phyloP scores from a whole-genome alignment of 2,113 vertebrate genomes.

The Poeciliopsis turrubarensis region DNA sequence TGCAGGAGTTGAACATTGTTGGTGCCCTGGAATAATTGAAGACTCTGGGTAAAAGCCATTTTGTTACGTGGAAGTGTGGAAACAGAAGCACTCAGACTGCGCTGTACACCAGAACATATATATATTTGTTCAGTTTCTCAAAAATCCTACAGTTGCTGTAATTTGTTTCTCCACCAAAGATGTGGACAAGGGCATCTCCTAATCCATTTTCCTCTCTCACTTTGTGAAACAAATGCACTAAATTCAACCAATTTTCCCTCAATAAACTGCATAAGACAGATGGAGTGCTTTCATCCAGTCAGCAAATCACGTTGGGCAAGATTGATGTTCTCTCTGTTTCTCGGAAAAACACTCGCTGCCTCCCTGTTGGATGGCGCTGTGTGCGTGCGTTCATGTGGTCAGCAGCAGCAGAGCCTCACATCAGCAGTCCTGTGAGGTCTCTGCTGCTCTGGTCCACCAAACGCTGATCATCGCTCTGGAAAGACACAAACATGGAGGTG shows the following conservation, averaged over 20 bases:
- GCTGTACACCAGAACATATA: slow-evolving; percentile 13
- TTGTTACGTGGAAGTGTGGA: not conserved
- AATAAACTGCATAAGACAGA: slow-evolving; percentile 73
- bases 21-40: not conserved
- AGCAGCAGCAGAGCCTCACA: slow-evolving; percentile 33
- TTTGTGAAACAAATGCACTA: slow-evolving; percentile 57
- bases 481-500: slow-evolving; percentile 15
- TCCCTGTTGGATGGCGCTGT: slow-evolving; percentile 12
- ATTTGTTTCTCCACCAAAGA: slow-evolving; percentile 30
- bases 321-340: slow-evolving; percentile 70
- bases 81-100: slow-evolving; percentile 11
- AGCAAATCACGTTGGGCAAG: slow-evolving; percentile 75
- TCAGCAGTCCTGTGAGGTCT: slow-evolving; percentile 56
- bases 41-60: slow-evolving; percentile 7
- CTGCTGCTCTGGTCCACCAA: slow-evolving; percentile 14
- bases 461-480: slow-evolving; percentile 31
- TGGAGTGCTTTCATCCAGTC: slow-evolving; percentile 73
- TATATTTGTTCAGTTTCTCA: not conserved
- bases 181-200: slow-evolving; percentile 47
- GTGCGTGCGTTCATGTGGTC: slow-evolving; percentile 36
- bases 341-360: slow-evolving; percentile 18
- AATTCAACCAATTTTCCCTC: slow-evolving; percentile 66
- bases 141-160: slow-evolving; percentile 23
- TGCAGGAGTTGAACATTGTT: slow-evolving; percentile 13
- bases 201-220: slow-evolving; percentile 41